These are phyloP conservation scores for Platichthys flesus DNA, from an alignment of 2,113 vertebrate genomes.

Conservation along the genomic window DNA sequence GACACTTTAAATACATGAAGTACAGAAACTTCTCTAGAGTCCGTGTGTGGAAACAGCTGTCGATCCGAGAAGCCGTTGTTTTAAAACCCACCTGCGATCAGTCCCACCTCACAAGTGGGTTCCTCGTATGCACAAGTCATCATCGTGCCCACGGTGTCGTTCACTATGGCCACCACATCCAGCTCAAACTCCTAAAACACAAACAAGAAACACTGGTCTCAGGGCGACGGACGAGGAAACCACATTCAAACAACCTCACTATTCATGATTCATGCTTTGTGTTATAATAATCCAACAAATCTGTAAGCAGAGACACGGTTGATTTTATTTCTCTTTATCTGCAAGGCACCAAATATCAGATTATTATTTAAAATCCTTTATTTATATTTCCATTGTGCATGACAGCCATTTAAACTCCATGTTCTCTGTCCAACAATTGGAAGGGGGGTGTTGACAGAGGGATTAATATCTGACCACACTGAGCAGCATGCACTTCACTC, in stretches of 20 bases:
- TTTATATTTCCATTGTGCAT: neutral
- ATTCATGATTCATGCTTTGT: slow-evolving; percentile 15
- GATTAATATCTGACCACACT: slow-evolving; percentile 48
- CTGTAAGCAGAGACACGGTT: neutral
- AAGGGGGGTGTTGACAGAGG: neutral
- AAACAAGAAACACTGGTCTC: neutral
- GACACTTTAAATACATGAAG: no score
- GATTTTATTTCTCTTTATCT: neutral
- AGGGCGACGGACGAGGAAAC: neutral
- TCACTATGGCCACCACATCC: slow-evolving; percentile 97
- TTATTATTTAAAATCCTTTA: neutral
- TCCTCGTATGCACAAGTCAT: slow-evolving; percentile 99
- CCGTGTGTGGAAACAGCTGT: no score
- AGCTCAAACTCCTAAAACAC: slow-evolving; percentile 93
- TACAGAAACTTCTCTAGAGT: no score
- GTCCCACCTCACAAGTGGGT: slow-evolving; percentile 94
- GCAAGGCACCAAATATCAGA: neutral
- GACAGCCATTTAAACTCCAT: neutral
- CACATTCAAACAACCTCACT: neutral
- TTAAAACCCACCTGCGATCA: slow-evolving; percentile 89
- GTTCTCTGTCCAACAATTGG: slow-evolving; percentile 2
- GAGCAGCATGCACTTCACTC: slow-evolving; percentile 53
- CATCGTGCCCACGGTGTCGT: slow-evolving; percentile 98
- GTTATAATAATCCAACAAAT: neutral
- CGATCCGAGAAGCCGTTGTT: no score